Evolutionary conservation across 1,140 invertebrate species (phyloP).

Genomic region (Platyura marginata): DNA sequence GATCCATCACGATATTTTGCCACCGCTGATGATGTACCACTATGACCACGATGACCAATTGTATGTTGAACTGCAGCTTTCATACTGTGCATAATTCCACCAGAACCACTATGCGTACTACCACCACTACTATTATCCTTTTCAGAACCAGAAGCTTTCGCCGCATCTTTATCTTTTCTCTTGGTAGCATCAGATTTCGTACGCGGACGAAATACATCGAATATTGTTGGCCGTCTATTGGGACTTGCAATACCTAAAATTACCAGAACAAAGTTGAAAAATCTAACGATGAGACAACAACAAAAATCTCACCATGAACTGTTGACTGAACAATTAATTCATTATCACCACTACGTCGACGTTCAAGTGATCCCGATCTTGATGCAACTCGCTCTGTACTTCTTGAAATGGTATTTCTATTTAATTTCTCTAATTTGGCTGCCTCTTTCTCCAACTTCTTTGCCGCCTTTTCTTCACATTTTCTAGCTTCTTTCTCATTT

Average conservation of each 20-base stretch:
- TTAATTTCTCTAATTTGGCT: constrained; percentile 21
- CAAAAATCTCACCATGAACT: constrained; percentile 12
- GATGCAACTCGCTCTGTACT: constrained; percentile 19
- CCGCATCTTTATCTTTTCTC: constrained; percentile 30
- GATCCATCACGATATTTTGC: constrained; percentile 36
- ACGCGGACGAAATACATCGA: constrained; percentile 68
- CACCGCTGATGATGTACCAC: constrained; percentile 17
- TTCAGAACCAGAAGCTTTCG: constrained; percentile 10
- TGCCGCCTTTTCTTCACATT: constrained; percentile 18
- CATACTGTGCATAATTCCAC: constrained; percentile 56
- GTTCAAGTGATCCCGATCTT: constrained; percentile 26
- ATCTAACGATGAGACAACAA: not conserved
- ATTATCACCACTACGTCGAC: constrained; percentile 32
- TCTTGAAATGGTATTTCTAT: constrained; percentile 22
- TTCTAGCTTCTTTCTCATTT: constrained; percentile 20
- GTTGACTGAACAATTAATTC: constrained; percentile 24
- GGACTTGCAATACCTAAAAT: constrained; percentile 37
- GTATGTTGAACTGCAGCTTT: constrained; percentile 57
- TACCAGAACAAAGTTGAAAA: not conserved
- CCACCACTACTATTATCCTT: constrained; percentile 21
- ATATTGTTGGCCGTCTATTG: constrained; percentile 48
- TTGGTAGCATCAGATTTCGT: constrained; percentile 55
- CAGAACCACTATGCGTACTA: constrained; percentile 20
- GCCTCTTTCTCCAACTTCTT: constrained; percentile 18
- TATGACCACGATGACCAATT: constrained; percentile 28